phyloP scores from a whole-genome alignment of 1,140 invertebrate species.

The Acromyrmex heyeri region DNA sequence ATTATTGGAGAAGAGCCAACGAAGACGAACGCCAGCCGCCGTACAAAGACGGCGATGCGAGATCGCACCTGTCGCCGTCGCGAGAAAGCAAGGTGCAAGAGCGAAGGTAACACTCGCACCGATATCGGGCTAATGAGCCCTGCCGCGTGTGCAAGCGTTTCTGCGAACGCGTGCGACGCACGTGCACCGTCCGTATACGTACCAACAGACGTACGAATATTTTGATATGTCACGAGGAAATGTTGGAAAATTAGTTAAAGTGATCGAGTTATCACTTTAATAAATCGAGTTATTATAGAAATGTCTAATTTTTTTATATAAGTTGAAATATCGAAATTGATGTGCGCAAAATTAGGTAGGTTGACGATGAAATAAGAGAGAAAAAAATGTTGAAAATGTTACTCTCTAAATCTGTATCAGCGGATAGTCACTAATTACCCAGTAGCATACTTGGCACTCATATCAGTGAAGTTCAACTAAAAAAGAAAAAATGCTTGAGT shows the following conservation, averaged over 20 bases:
- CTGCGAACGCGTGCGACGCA: slow-evolving; percentile 2
- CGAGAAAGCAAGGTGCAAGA: slow-evolving; percentile 79
- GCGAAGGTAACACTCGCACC: slow-evolving; percentile 71
- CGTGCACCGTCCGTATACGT: not conserved
- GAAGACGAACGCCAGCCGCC: slow-evolving; percentile 56
- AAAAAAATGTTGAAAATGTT: too few species aligned
- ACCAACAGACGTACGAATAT: not conserved
- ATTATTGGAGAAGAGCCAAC: slow-evolving; percentile 74
- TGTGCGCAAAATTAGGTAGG: too few species aligned
- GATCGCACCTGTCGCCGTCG: slow-evolving; percentile 80
- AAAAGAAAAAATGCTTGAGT: too few species aligned
- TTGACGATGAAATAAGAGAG: too few species aligned
- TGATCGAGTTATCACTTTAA: too few species aligned
- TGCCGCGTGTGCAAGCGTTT: slow-evolving; percentile 43
- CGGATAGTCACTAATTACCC: too few species aligned
- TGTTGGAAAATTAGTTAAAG: not conserved
- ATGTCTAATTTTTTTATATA: too few species aligned
- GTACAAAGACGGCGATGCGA: slow-evolving; percentile 62
- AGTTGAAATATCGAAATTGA: too few species aligned
- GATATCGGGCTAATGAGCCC: slow-evolving; percentile 81
- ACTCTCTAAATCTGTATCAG: too few species aligned
- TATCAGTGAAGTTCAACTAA: too few species aligned
- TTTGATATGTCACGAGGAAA: not conserved
- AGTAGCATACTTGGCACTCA: too few species aligned
- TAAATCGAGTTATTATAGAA: too few species aligned